A percentile compares a stretch with the other conserved stretches of the same genome.
Evolutionary conservation across 2,113 vertebrate species (phyloP).

Genomic region (Coregonus clupeaformis): DNA sequence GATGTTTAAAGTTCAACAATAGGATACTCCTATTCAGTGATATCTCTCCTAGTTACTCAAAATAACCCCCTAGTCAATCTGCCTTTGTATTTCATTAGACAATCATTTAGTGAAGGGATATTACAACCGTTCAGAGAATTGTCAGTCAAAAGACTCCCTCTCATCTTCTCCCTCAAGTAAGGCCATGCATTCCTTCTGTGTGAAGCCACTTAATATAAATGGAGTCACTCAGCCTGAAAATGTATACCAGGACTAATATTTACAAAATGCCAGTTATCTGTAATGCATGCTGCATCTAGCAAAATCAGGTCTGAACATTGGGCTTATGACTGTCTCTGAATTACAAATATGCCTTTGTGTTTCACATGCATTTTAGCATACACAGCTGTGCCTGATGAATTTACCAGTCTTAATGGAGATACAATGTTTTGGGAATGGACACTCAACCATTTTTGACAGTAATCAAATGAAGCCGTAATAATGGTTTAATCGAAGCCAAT

Average conservation of each 20-base stretch:
- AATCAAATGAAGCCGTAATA: slow-evolving; percentile 51
- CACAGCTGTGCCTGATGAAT: slow-evolving; percentile 31
- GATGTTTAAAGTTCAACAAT: background rate
- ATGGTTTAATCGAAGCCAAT: slow-evolving; percentile 42
- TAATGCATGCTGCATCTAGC: slow-evolving; percentile 44
- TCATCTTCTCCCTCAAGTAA: background rate
- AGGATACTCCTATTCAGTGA: background rate
- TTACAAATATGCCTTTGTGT: slow-evolving; percentile 46
- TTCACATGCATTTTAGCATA: slow-evolving; percentile 46
- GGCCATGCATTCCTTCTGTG: slow-evolving; percentile 49
- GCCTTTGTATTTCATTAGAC: background rate
- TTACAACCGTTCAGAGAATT: slow-evolving; percentile 47
- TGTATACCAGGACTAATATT: slow-evolving; percentile 64
- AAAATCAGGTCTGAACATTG: slow-evolving; percentile 39
- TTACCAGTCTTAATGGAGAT: slow-evolving; percentile 42
- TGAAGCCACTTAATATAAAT: slow-evolving; percentile 63
- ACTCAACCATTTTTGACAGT: slow-evolving; percentile 43
- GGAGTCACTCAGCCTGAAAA: slow-evolving; percentile 61
- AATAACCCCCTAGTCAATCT: background rate
- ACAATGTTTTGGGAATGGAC: slow-evolving; percentile 15
- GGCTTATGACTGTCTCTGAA: slow-evolving; percentile 44
- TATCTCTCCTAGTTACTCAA: background rate
- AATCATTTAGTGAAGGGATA: slow-evolving; percentile 27
- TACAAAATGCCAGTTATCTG: slow-evolving; percentile 53
- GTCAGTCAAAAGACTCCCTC: slow-evolving; percentile 10